A percentile compares a stretch with the other conserved stretches of the same genome.
Evolutionary conservation across 2,888 invertebrate species (phyloP).

Genomic region (Malthinus seriepunctatus): DNA sequence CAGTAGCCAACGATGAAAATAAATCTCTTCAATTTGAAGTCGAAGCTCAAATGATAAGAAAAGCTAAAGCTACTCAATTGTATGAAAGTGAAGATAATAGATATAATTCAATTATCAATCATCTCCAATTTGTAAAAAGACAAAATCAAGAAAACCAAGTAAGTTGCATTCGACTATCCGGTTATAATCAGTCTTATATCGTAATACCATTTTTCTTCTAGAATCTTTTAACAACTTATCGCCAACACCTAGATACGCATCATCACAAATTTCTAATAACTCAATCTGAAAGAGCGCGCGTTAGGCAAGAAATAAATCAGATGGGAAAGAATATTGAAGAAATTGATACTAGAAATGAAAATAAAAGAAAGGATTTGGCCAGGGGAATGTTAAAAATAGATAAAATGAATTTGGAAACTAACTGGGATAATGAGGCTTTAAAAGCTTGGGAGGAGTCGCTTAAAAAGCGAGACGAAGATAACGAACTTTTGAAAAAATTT

Average conservation of each 20-base stretch:
- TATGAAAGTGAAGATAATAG: slow-evolving; percentile 54
- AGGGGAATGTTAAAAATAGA: slow-evolving; percentile 65
- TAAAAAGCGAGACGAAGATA: slow-evolving; percentile 69
- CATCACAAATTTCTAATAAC: slow-evolving; percentile 55
- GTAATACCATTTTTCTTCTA: slow-evolving; percentile 44
- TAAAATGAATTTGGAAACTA: slow-evolving; percentile 65
- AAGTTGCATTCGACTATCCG: slow-evolving; percentile 23
- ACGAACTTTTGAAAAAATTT: slow-evolving; percentile 71
- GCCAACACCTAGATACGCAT: slow-evolving; percentile 70
- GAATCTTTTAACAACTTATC: slow-evolving; percentile 69
- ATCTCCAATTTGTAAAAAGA: slow-evolving; percentile 57
- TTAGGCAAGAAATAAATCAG: slow-evolving; percentile 56
- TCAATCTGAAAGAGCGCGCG: slow-evolving; percentile 56
- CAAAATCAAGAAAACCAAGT: slow-evolving; percentile 63
- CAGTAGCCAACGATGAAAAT: slow-evolving; percentile 79
- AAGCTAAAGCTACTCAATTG: slow-evolving; percentile 54
- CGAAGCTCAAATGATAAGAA: slow-evolving; percentile 55
- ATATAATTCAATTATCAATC: slow-evolving; percentile 51
- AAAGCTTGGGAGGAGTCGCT: slow-evolving; percentile 74
- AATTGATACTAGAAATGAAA: slow-evolving; percentile 55
- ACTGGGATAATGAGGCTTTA: slow-evolving; percentile 69
- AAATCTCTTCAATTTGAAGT: slow-evolving; percentile 60
- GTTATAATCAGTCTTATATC: slow-evolving; percentile 7
- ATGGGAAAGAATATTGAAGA: slow-evolving; percentile 55
- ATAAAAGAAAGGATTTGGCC: slow-evolving; percentile 57